Evolutionary conservation across 2,113 vertebrate genomes (phyloP), one percentile per base, ranked within the genome.

Genomic region (Solenodon paradoxus): DNA sequence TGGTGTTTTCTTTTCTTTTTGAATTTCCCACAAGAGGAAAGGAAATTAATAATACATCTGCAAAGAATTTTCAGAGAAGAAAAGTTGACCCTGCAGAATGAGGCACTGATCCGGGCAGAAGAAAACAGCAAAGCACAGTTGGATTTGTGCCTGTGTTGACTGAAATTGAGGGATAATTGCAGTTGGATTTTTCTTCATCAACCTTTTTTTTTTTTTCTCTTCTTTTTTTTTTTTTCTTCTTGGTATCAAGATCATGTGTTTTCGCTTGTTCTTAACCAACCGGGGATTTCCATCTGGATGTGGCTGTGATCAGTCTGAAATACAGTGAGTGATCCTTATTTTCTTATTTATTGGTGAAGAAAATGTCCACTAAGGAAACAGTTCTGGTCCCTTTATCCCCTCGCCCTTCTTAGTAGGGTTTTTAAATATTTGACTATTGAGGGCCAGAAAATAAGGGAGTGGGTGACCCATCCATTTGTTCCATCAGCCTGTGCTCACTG

Each of bases 141-240:
- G 98, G 98, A 99, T 99, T 98, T 96, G 97, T 97, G 98, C 97
- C 97, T 97, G 28, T 90, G 92, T 96, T 97, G 98, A 98, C 97
- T 96, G 94, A 98, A 98, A 98, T 98, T 98, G 97, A 98, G 96
- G 98, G 98, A 98, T 98, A 99, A 98, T 98, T 98, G 98, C 98
- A 97, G 97, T 98, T 99, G 99, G 98, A 98, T 98, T 98, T 98
- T 97, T 95, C 98, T 85, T 92, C 95, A 95, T 91, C 96, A 90
- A 66, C 79, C 83, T 98, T 90, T 96, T 98, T 97, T 88, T 81
- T 10, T 7, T 96, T 97, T 97, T 17, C 6, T 97, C 97, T 97
- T 92, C 94, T 88, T 97, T 96, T 97, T 95, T 91, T 93, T 97
- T 97, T 95, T 97, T 85, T 64, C 68, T 97, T 97, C 98, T 96